phyloP scores from a whole-genome alignment of 1,140 invertebrate genomes.

The Drosophila kepulauana region DNA sequence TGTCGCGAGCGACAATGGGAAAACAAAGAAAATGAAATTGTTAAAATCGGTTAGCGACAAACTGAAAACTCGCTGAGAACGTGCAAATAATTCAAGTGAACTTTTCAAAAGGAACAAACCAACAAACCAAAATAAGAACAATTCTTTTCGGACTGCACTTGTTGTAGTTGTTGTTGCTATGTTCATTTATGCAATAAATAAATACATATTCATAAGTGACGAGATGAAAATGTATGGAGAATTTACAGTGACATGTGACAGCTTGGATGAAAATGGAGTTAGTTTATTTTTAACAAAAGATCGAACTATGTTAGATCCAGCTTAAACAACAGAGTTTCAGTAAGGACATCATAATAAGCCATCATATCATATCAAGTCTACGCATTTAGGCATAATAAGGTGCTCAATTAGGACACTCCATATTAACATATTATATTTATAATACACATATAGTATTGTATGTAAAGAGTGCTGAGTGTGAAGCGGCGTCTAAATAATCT shows the following conservation, averaged over 20 bases:
- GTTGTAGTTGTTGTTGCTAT: constrained; percentile 6
- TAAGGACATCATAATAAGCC: neutral
- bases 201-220: constrained; percentile 33
- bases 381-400: constrained; percentile 26
- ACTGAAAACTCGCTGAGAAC: constrained; percentile 32
- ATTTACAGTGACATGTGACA: constrained; percentile 35
- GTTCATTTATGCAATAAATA: constrained; percentile 25
- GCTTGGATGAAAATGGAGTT: constrained; percentile 3
- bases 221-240: constrained; percentile 21
- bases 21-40: constrained; percentile 32
- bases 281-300: neutral
- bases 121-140: constrained; percentile 14
- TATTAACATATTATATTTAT: neutral
- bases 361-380: constrained; percentile 7
- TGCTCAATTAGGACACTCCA: constrained; percentile 10
- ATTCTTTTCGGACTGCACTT: constrained; percentile 2
- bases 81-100: constrained; percentile 38
- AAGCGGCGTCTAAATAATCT: constrained; percentile 2
- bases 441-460: neutral
- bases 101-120: constrained; percentile 16
- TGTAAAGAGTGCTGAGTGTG: neutral
- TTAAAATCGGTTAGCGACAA: constrained; percentile 28
- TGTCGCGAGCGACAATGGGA: constrained; percentile 36
- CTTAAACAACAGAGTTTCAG: neutral
- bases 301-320: constrained; percentile 1